Evolutionary conservation across 2,113 vertebrate species (phyloP), one percentile per base, ranked within the genome.

Genomic region (Poeciliopsis occidentalis): DNA sequence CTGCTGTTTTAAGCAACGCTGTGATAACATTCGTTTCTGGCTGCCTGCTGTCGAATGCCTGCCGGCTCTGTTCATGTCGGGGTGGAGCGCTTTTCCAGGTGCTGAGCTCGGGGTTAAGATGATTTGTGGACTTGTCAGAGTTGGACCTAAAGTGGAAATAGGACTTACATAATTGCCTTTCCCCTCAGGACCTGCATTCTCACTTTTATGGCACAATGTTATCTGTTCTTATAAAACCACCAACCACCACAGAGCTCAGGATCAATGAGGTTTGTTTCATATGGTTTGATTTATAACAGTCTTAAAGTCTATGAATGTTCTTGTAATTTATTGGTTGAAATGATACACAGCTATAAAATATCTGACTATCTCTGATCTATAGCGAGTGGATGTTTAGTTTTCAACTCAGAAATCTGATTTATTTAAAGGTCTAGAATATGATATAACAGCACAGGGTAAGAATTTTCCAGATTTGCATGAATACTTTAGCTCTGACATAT

Each of bases 91-190:
- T 84, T 86, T 79, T 67, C 74, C 88, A 89, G 82, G 80, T 82
- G 84, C 61, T 78, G 67, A 62, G 44, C 60, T 32, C 24, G 31
- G 34, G 76, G 73, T 69, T 2, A 11, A 60, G 67, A 71, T 73
- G 80, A 90, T 89, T 86, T 89, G 86, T 82, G 32, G 67, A 68
- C 66, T 39, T 32, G 74, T 74, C 76, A 75, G 74, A 74, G 30
- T 37, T n/a, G 22, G 24, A 67, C 5, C 57, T 12, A 69, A 69
- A 51, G 70, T 71, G 77, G 47, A 79, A 72, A 61, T 78, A 57
- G 39, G 67, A 64, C 31, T 85, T 79, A 83, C 78, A 61, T 87
- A 71, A 19, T 64, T 60, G 22, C 11, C 64, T 31, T 47, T 62
- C 69, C 39, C 24, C 3, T 3, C 51, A 37, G 51, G 34, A 41